Evolutionary conservation across 2,888 invertebrate species (phyloP).

Genomic region (Chrysina gloriosa): DNA sequence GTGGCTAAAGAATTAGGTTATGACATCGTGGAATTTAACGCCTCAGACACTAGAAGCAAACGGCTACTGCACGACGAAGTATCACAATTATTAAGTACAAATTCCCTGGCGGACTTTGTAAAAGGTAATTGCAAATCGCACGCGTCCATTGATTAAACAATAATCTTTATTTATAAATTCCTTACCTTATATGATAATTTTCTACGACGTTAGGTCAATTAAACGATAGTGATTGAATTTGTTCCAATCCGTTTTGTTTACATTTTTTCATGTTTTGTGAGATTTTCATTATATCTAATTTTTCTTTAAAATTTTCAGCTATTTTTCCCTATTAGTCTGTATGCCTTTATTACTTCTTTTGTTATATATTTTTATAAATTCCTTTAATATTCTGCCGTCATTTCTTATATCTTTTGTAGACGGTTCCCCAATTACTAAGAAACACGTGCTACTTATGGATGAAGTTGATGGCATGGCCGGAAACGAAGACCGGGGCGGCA

Average conservation of each 20-base stretch:
- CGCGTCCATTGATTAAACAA: no score
- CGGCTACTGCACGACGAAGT: slow-evolving; percentile 86
- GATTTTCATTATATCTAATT: no score
- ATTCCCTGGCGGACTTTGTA: slow-evolving; percentile 78
- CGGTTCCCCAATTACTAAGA: slow-evolving; percentile 67
- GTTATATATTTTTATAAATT: no score
- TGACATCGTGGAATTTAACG: slow-evolving; percentile 95
- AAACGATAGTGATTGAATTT: slow-evolving; percentile 1
- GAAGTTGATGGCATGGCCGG: slow-evolving; percentile 99
- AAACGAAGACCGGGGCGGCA: slow-evolving; percentile 97
- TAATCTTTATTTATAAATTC: no score
- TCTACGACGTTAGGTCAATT: no score
- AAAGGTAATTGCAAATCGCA: slow-evolving; percentile 67
- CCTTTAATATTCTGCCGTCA: no score
- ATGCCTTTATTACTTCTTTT: no score
- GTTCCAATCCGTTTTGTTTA: not conserved
- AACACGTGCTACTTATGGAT: slow-evolving; percentile 98
- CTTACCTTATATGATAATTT: no score
- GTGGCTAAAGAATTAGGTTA: slow-evolving; percentile 91
- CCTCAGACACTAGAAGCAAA: slow-evolving; percentile 96
- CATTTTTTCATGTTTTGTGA: no score
- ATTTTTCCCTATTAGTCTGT: no score
- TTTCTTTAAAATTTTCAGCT: no score
- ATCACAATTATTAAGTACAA: slow-evolving; percentile 81
- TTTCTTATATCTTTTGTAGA: no score